Evolutionary conservation across 2,888 invertebrate species (phyloP), one percentile per base, ranked within the genome.

Genomic region (Phaonia tiefii): DNA sequence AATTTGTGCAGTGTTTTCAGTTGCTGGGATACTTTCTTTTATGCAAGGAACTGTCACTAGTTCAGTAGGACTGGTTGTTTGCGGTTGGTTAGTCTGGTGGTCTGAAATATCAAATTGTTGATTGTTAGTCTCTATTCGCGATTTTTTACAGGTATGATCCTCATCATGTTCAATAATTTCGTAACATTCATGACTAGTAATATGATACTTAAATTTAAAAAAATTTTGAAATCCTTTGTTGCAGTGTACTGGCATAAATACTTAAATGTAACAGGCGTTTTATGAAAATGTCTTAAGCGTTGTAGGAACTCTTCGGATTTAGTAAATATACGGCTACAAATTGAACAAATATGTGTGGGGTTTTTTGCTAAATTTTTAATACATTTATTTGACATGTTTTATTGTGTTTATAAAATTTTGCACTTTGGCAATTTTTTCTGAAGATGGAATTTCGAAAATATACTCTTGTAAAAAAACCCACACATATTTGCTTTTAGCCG

Each of bases 311-410:
- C 37, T 75, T 75, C 67, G n/a, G 67, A 67, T 17, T 56, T 46
- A 20, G 7, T 58, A 58, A 67, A 66, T 42, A 26, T 56, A 31
- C 39, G 51, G 25, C 25, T 39, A 22, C 75, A 75, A 67, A 75
- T 51, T 44, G 56, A 75, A 67, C 75, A 75, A 75, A 75, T 75
- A 75, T 75, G 67, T 67, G 56, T 67, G 69, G 46, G 25, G 51
- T 56, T 74, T 13, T 54, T 39, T 39, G 46, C 11, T 73, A 39
- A 22, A 42, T 42, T 42, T 56, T 42, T 44, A 11, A 71, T 44
- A 25, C 22, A 42, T 63, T 73, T 44, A 44, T 26, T 65, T 54
- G 51, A 54, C 65, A 70, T 70, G 51, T 20, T 70, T 70, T 70
- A 70, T 26, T 70, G 31, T 70, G 54, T 54, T 70, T 70, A 70